These are phyloP conservation scores for Hylia prasina DNA, from an alignment of 2,113 vertebrate species.

Conservation along the genomic window DNA sequence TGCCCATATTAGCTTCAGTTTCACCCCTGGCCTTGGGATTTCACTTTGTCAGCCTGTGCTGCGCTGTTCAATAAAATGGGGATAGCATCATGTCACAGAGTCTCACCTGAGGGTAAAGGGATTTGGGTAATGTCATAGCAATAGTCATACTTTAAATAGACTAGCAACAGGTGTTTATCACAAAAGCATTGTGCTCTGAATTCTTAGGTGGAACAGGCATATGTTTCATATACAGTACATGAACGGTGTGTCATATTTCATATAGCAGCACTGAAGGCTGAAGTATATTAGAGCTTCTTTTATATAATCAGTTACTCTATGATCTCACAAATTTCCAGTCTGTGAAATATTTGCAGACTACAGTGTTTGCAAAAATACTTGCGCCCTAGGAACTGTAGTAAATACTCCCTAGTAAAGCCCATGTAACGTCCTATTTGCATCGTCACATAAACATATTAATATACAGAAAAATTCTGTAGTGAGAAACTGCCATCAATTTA, in stretches of 20 bases:
- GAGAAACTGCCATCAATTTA: background rate
- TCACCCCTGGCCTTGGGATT: background rate
- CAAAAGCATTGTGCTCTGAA: background rate
- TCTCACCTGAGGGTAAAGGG: background rate
- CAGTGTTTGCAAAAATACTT: background rate
- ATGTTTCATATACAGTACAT: background rate
- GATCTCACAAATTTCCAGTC: conserved; percentile 19
- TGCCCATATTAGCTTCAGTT: background rate
- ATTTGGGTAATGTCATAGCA: background rate
- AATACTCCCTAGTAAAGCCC: background rate
- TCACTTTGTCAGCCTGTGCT: background rate
- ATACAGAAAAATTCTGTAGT: background rate
- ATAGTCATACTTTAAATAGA: background rate
- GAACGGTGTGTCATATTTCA: background rate
- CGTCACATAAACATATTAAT: background rate
- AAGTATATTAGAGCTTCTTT: background rate
- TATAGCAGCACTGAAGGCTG: background rate
- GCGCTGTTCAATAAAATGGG: background rate
- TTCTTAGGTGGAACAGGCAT: background rate
- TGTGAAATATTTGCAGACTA: background rate
- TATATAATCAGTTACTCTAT: background rate
- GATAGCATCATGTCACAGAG: background rate
- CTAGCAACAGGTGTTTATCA: background rate
- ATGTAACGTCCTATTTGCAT: background rate
- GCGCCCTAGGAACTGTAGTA: background rate